Evolutionary conservation across 2,888 invertebrate species (phyloP).

Genomic region (Tyria jacobaeae): DNA sequence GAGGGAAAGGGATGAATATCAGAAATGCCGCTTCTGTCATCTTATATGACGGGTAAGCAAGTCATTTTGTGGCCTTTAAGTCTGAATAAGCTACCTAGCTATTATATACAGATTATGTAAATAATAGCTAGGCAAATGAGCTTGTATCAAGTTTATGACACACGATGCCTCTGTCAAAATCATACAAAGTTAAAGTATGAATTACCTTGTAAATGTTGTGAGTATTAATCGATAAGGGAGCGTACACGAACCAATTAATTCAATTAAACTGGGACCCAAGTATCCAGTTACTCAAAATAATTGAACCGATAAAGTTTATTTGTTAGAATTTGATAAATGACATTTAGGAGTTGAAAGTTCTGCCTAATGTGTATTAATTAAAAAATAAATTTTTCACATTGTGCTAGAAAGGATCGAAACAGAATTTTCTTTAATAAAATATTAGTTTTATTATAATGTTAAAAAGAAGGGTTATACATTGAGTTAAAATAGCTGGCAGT

Average conservation of each 20-base stretch:
- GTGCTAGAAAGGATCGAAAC: too few relatives aligned
- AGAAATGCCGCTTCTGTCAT: background rate
- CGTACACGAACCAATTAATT: slow-evolving; percentile 54
- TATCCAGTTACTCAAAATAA: slow-evolving; percentile 55
- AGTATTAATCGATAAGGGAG: slow-evolving; percentile 34
- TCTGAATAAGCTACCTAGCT: background rate
- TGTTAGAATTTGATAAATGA: slow-evolving; percentile 39
- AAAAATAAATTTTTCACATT: too few relatives aligned
- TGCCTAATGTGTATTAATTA: too few relatives aligned
- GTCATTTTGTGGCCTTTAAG: background rate
- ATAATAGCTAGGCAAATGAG: too few relatives aligned
- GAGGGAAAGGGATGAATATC: too few relatives aligned
- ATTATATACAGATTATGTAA: too few relatives aligned
- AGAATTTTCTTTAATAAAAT: too few relatives aligned
- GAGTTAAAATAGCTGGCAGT: too few relatives aligned
- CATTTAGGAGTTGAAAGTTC: background rate
- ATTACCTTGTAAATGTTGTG: slow-evolving; percentile 48
- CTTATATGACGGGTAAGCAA: background rate
- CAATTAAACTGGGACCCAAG: slow-evolving; percentile 54
- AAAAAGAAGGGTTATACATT: too few relatives aligned
- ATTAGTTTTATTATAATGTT: too few relatives aligned
- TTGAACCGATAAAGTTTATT: slow-evolving; percentile 44
- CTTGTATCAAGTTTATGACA: background rate
- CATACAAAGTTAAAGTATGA: slow-evolving; percentile 38
- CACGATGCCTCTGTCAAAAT: slow-evolving; percentile 10